Evolutionary conservation across 2,113 vertebrate genomes (phyloP), one percentile per base, ranked within the genome.

Genomic region (Calonectris borealis): DNA sequence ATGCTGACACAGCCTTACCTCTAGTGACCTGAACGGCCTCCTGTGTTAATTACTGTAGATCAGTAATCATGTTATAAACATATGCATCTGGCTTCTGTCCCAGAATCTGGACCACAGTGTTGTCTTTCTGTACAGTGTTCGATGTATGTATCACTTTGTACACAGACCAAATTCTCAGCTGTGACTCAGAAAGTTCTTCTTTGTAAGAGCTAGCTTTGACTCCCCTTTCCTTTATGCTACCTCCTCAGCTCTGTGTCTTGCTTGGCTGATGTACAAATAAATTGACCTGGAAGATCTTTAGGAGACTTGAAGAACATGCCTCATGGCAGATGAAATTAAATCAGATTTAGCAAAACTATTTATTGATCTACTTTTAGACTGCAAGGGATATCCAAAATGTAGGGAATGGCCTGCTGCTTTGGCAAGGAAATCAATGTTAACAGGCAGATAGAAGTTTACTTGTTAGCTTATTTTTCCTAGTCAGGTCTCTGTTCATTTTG

Each of bases 51-150:
- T 90, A 78, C 68, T 83, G 44, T 54, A 78, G 88, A 86, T 71
- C 52, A 27, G 49, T 76, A 96, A 88, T 86, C 49, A 70, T 65
- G 38, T 93, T 95, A 94, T 81, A 57, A 96, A 94, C 93, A 89
- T 77, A 58, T 75, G n/a, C 58, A 70, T 64, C 46, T 72, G 54
- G 46, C 48, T 62, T 95, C 78, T 94, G 51, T 85, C n/a, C 51
- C 17, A 51, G 42, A 87, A 70, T 52, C 51, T 58, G 55, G 78
- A 73, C 71, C n/a, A 26, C 11, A 48, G 40, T 34, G 7, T 31
- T 76, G 24, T 83, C 34, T 75, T 88, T 83, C 71, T 61, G 31
- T 75, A 60, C 14, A 20, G 32, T 16, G 42, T 58, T 85, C 66
- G 31, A 40, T 14, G 34, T 46, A 46, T 25, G 38, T 54, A 26